phyloP scores from a whole-genome alignment of 2,888 invertebrate genomes.

The Ametastegia equiseti region DNA sequence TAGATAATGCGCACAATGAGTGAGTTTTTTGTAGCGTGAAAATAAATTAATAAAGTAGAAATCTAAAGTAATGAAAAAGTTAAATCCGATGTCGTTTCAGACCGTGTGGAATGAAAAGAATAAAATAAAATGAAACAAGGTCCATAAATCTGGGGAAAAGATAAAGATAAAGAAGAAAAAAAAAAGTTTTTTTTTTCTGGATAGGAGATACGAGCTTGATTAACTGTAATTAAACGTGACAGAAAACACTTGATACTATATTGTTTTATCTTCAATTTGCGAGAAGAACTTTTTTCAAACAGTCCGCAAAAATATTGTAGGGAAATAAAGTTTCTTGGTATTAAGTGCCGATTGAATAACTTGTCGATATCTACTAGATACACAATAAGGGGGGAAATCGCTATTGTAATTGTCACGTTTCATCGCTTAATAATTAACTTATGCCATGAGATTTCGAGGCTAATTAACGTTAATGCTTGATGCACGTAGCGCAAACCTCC shows the following conservation, averaged over 20 bases:
- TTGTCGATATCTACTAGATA: too few species aligned
- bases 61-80: background rate
- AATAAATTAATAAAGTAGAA: background rate
- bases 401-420: conserved; percentile 1
- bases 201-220: background rate
- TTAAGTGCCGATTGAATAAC: background rate
- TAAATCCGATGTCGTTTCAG: background rate
- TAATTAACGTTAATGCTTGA: conserved; percentile 9
- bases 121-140: background rate
- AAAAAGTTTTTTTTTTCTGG: background rate
- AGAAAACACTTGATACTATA: background rate
- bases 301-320: background rate
- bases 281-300: background rate
- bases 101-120: background rate
- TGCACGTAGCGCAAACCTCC: conserved; percentile 17
- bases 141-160: background rate
- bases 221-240: conserved; percentile 15
- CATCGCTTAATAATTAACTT: conserved; percentile 20
- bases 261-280: background rate
- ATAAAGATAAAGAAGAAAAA: conserved; percentile 4
- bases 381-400: too few species aligned
- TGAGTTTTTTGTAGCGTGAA: background rate
- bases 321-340: too few species aligned
- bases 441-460: background rate
- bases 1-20: too few species aligned